Conservation (phyloP, 2,113 vertebrate species). For the Balaeniceps rex region DNA sequence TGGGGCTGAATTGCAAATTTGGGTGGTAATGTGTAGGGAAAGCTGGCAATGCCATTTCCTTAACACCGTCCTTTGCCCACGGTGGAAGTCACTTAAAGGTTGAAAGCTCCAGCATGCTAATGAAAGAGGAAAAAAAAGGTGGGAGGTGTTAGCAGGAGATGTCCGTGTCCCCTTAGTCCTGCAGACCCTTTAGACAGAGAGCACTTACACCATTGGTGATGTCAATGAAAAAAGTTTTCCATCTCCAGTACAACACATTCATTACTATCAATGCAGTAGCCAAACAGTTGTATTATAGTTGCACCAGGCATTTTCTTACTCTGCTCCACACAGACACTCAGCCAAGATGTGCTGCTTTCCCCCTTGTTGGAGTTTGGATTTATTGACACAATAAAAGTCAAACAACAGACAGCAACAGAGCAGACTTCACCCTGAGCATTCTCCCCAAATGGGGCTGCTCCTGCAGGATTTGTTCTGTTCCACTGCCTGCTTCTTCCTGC, state of each 20-base stretch:
- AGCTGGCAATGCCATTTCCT: not conserved
- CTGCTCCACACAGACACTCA: not conserved
- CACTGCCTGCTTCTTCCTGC: not conserved
- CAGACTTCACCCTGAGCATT: not conserved
- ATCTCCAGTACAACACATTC: not conserved
- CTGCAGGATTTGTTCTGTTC: not conserved
- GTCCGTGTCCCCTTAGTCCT: not conserved
- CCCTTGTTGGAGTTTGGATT: not conserved
- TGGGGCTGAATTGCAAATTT: not conserved
- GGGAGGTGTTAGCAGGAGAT: not conserved
- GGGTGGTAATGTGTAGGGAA: not conserved
- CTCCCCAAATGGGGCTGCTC: not conserved
- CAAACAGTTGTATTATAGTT: not conserved
- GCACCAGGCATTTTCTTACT: not conserved
- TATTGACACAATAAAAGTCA: not conserved
- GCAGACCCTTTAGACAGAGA: not conserved
- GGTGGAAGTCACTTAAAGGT: not conserved
- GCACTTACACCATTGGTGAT: accelerated
- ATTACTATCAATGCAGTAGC: accelerated
- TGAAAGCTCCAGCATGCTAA: not conserved
- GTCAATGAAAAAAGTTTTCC: not conserved
- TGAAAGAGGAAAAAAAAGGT: not conserved
- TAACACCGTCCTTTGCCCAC: not conserved
- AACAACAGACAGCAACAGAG: not conserved
- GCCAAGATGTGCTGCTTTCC: not conserved